Base-by-base conservation (phyloP, 2,797 vertebrate genomes). In the Pelodytes ibericus region DNA sequence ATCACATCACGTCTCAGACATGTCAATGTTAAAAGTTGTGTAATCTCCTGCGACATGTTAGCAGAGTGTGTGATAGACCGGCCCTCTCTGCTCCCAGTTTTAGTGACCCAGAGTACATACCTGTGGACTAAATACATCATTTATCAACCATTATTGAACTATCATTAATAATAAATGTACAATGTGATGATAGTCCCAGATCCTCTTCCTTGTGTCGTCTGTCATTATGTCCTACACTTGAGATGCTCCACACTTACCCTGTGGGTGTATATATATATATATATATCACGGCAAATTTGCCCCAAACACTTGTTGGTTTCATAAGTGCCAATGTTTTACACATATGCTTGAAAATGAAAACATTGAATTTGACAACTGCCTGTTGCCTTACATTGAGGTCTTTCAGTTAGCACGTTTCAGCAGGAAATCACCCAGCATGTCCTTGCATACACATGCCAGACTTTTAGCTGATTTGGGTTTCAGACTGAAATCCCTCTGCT, bases 121-220 rank as follows among this genome's bases (percentile, higher is more conserved):
- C 56, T 30, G 39, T 33, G 36, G 62, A 51, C 72, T 78, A 78
- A 78, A 78, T 78, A 68, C 70, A 72, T 78, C 68, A 73, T 78
- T 78, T 67, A 78, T 78, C 57, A 78, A 39, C 71, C 51, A 72
- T 78, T 78, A 78, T 78, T 78, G 76, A 78, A 56, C 76, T 73
- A 41, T 44, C 22, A 68, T 78, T 78, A 78, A 72, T 78, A 78
- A 78, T 72, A 56, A 60, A 78, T 73, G 70, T 18, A 27, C 24
- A 2, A 24, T 25, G 75, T 56, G 30, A 67, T 56, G 76, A 73
- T 68, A 72, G 69, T 66, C 69, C 64, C 63, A 24, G 63, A 4
- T 72, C 20, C 29, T 39, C 44, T 60, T 31, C 71, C 15, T 41
- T 25, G 57, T 56, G 57, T 20, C 63, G 16, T 27, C 30, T 59